Evolutionary conservation across 1,140 invertebrate genomes (phyloP).

Genomic region (Gonatopus flavifemur): DNA sequence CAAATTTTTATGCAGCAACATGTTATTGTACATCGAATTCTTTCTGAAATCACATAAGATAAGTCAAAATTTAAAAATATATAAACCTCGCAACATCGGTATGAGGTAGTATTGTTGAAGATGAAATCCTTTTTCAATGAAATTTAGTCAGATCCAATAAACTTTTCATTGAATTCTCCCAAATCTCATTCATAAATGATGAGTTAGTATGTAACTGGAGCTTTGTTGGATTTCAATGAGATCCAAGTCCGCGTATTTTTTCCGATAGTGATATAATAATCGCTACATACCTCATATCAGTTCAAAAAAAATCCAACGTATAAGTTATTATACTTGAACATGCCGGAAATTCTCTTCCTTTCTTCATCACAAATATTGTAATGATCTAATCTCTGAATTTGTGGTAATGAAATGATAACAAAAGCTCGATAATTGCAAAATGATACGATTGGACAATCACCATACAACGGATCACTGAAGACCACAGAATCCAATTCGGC

Average conservation of each 20-base stretch:
- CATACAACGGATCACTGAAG: slow-evolving; percentile 26
- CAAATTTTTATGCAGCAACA: slow-evolving; percentile 15
- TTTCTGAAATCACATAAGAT: slow-evolving; percentile 13
- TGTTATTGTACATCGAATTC: slow-evolving; percentile 17
- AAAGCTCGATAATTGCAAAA: slow-evolving; percentile 23
- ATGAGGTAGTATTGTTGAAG: too few relatives aligned
- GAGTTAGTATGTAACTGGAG: too few relatives aligned
- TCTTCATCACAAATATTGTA: slow-evolving; percentile 16
- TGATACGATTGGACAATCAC: slow-evolving; percentile 24
- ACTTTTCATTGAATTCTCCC: too few relatives aligned
- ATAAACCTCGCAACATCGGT: too few relatives aligned
- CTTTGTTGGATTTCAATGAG: too few relatives aligned
- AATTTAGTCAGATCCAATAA: too few relatives aligned
- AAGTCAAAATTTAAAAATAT: slow-evolving; percentile 5
- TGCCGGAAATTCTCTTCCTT: slow-evolving; percentile 10
- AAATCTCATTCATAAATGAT: too few relatives aligned
- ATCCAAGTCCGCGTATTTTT: too few relatives aligned
- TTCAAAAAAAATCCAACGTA: background rate
- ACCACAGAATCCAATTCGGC: slow-evolving; percentile 18
- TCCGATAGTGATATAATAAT: too few relatives aligned
- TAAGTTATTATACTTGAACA: slow-evolving; percentile 24
- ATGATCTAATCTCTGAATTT: slow-evolving; percentile 20
- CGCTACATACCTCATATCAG: background rate
- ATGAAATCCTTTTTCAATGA: too few relatives aligned
- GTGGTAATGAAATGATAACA: slow-evolving; percentile 14